Conservation (phyloP, 2,888 invertebrate species). For the Drosophila emarginata region DNA sequence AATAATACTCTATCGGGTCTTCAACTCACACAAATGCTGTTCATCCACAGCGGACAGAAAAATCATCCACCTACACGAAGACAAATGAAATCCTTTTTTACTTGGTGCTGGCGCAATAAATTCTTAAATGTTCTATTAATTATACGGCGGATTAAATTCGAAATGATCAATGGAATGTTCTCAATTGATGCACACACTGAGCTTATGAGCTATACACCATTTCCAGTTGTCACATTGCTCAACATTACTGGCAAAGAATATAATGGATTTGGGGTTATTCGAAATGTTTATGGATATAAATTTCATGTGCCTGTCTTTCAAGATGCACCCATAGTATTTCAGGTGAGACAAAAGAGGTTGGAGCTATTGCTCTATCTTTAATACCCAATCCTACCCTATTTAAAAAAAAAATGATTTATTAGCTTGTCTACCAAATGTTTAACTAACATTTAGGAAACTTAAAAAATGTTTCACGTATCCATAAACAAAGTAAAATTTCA, state of each 20-base stretch:
- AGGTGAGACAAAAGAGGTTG: slow-evolving; percentile 40
- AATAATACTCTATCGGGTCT: slow-evolving; percentile 23
- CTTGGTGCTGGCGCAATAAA: slow-evolving; percentile 51
- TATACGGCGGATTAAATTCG: not conserved
- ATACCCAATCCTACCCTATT: no score
- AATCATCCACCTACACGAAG: not conserved
- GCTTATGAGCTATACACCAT: slow-evolving; percentile 49
- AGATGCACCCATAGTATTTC: slow-evolving; percentile 27
- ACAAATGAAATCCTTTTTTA: slow-evolving; percentile 34
- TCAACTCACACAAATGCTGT: slow-evolving; percentile 37
- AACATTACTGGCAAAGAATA: slow-evolving; percentile 40
- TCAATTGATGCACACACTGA: slow-evolving; percentile 14
- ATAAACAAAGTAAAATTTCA: no score
- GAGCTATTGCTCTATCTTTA: no score
- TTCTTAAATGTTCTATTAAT: slow-evolving; percentile 48
- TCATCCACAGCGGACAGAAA: not conserved
- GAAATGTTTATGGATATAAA: slow-evolving; percentile 42
- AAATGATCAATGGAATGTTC: not conserved
- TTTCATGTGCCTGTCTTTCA: slow-evolving; percentile 49
- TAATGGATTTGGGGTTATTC: slow-evolving; percentile 17
- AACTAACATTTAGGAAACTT: no score
- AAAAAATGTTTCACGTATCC: no score
- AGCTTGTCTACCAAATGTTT: no score
- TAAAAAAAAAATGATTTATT: no score
- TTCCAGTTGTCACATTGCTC: slow-evolving; percentile 32